Evolutionary conservation across 2,888 invertebrate genomes (phyloP).

Genomic region (Fissipunctia ypsillon): DNA sequence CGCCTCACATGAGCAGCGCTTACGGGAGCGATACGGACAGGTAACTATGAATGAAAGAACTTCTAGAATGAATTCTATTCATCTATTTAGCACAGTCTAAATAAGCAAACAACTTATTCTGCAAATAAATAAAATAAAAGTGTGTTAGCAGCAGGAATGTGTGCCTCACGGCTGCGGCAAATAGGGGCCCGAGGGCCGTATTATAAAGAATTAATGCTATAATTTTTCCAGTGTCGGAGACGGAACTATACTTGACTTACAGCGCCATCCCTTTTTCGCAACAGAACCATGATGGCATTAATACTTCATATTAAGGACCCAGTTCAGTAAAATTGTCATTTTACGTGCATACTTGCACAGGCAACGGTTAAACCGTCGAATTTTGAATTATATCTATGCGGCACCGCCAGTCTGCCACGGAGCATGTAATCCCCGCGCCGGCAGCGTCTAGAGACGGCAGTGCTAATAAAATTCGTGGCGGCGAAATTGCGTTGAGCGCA

Average conservation of each 20-base stretch:
- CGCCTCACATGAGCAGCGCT: conserved; percentile 80
- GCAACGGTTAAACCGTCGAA: neutral
- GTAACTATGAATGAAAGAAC: conserved; percentile 62
- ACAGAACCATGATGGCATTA: too few species aligned
- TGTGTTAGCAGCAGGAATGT: neutral
- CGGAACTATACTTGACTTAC: too few species aligned
- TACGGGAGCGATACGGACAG: conserved; percentile 87
- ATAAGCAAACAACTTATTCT: neutral
- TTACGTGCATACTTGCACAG: neutral
- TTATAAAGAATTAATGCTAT: too few species aligned
- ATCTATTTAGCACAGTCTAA: neutral
- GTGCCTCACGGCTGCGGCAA: neutral
- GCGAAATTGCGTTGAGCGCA: neutral
- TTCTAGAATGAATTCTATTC: neutral
- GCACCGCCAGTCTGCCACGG: neutral
- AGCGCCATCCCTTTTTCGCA: too few species aligned
- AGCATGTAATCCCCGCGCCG: too few species aligned
- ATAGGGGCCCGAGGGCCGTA: too few species aligned
- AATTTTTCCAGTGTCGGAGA: too few species aligned
- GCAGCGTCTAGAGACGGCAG: neutral
- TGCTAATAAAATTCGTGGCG: too few species aligned
- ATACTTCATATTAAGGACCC: too few species aligned
- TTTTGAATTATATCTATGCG: neutral
- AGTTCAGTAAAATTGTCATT: neutral
- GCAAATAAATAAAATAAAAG: neutral